These are phyloP conservation scores for Zaprionus africanus DNA, from an alignment of 1,140 invertebrate genomes.

Conservation along the genomic window DNA sequence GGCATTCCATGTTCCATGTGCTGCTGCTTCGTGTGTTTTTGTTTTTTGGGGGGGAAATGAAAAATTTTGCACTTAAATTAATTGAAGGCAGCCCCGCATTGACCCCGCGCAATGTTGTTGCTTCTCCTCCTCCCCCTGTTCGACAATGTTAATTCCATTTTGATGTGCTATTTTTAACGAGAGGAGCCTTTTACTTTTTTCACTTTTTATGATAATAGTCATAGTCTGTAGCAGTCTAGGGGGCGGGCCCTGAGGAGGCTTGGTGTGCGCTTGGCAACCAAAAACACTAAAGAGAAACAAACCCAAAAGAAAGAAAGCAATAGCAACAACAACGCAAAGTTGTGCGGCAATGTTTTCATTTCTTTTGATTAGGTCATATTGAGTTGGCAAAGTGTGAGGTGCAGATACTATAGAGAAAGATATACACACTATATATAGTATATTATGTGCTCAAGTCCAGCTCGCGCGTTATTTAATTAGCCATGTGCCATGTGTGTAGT, in stretches of 20 bases:
- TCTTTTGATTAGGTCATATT: conserved; percentile 43
- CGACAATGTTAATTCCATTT: conserved; percentile 38
- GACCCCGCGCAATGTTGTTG: conserved; percentile 24
- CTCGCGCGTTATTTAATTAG: conserved; percentile 28
- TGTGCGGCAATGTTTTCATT: conserved; percentile 24
- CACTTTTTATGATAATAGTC: conserved; percentile 34
- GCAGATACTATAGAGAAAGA: not conserved
- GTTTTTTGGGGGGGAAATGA: conserved; percentile 16
- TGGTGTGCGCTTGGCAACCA: conserved; percentile 13
- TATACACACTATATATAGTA: not conserved
- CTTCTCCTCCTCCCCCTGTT: not conserved
- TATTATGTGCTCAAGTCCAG: conserved; percentile 6
- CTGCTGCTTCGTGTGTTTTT: conserved; percentile 7
- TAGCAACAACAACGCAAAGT: conserved; percentile 8
- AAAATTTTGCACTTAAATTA: conserved; percentile 49
- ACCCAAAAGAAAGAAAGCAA: not conserved
- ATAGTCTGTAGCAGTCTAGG: conserved; percentile 1
- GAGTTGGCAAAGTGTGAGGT: conserved; percentile 22
- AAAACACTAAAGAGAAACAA: not conserved
- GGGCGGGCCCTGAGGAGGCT: not conserved
- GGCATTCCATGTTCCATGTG: conserved; percentile 29
- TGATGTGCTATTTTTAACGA: conserved; percentile 37
- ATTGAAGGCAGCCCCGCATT: conserved; percentile 39
- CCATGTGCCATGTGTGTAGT: conserved; percentile 19
- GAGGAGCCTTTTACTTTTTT: conserved; percentile 21